Conservation (phyloP, 2,113 vertebrate genomes). For the Periophthalmus modestus region DNA sequence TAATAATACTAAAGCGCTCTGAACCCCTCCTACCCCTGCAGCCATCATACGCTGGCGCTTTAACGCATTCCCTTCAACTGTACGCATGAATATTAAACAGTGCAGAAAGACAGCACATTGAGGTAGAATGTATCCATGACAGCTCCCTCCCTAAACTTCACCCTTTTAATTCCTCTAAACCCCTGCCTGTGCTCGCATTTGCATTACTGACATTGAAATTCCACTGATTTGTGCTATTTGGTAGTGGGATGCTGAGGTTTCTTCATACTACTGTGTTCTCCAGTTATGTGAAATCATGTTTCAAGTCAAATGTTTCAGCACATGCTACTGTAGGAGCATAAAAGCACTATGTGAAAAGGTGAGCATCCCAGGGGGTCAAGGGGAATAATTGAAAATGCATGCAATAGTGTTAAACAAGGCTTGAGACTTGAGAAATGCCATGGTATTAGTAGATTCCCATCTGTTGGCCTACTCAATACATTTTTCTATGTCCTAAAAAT, state of each 20-base stretch:
- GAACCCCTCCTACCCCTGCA: constrained; percentile 4
- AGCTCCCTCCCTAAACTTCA: constrained; percentile 4
- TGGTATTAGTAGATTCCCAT: too few relatives aligned
- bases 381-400: too few relatives aligned
- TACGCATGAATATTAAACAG: not conserved
- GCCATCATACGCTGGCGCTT: not conserved
- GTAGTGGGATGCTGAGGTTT: not conserved
- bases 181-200: not conserved
- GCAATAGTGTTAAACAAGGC: too few relatives aligned
- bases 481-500: too few relatives aligned
- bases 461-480: too few relatives aligned
- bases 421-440: too few relatives aligned
- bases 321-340: too few relatives aligned
- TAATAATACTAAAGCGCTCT: not conserved
- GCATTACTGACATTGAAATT: not conserved
- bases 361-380: too few relatives aligned
- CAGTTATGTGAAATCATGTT: too few relatives aligned
- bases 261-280: not conserved
- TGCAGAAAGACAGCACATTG: not conserved
- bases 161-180: not conserved
- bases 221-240: not conserved
- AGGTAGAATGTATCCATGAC: not conserved
- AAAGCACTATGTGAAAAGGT: too few relatives aligned
- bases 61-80: not conserved
- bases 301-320: too few relatives aligned